These are phyloP conservation scores for Ascidia mentula DNA, from an alignment of 23 tunicate genomes.

Conservation along the genomic window DNA sequence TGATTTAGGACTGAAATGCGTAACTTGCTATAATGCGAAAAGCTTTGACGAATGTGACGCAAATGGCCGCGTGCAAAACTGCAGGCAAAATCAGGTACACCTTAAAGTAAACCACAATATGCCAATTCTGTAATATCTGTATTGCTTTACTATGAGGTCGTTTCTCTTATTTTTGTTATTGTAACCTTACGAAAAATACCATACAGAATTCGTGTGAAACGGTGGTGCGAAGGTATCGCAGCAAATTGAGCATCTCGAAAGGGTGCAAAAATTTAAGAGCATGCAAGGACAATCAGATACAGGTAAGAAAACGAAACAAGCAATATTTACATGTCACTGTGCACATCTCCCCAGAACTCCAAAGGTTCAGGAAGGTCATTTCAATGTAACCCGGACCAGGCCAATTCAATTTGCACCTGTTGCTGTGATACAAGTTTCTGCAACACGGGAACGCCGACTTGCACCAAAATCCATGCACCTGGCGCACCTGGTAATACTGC, in stretches of 20 bases:
- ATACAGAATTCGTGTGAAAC: too few species aligned
- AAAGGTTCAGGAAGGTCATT: background rate
- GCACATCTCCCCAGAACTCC: background rate
- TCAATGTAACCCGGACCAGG: background rate
- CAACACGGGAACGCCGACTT: background rate
- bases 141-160: too few species aligned
- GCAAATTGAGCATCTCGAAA: too few species aligned
- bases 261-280: conserved; percentile 34
- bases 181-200: too few species aligned
- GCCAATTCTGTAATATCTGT: too few species aligned
- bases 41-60: background rate
- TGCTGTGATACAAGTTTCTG: background rate
- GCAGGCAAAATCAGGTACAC: background rate
- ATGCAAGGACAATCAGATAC: conserved; percentile 8
- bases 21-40: background rate
- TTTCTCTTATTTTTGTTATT: too few species aligned
- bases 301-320: too few species aligned
- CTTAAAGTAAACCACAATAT: too few species aligned
- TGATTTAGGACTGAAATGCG: background rate
- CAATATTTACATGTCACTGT: too few species aligned
- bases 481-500: too few species aligned
- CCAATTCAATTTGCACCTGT: background rate
- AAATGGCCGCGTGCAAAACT: background rate
- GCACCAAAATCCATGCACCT: background rate
- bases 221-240: too few species aligned